Percentiles rank a stretch among this genome's conserved stretches.
These are phyloP conservation scores for Drosophila sechellia DNA, from an alignment of 1,140 invertebrate genomes.

Conservation along the genomic window DNA sequence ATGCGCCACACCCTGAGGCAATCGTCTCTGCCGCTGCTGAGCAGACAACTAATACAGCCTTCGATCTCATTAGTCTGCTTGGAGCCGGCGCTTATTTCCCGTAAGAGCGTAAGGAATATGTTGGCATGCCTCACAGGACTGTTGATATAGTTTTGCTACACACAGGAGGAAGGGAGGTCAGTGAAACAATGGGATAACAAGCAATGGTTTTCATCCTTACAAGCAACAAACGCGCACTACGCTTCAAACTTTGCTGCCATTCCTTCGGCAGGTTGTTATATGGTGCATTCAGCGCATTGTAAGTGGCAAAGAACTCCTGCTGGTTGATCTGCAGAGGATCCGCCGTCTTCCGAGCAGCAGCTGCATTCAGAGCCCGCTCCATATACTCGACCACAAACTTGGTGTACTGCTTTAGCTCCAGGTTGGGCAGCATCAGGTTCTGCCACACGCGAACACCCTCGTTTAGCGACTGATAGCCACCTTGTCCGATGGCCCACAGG, in stretches of 20 bases:
- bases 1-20: constrained; percentile 86
- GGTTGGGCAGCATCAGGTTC: constrained; percentile 91
- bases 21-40: constrained; percentile 81
- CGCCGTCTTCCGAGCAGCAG: constrained; percentile 49
- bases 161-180: background rate
- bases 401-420: constrained; percentile 90
- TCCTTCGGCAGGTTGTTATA: constrained; percentile 73
- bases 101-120: constrained; percentile 71
- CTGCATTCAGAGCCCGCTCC: constrained; percentile 86
- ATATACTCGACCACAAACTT: constrained; percentile 90
- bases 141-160: constrained; percentile 67
- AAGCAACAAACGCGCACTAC: constrained; percentile 71
- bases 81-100: constrained; percentile 39
- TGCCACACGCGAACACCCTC: constrained; percentile 93
- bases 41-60: constrained; percentile 84
- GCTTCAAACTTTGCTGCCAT: constrained; percentile 84
- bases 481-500: constrained; percentile 92
- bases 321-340: constrained; percentile 60
- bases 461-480: constrained; percentile 88
- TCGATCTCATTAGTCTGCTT: constrained; percentile 60
- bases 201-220: constrained; percentile 29
- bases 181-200: fast-evolving
- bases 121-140: constrained; percentile 67
- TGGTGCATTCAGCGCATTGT: constrained; percentile 83
- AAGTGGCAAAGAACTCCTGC: constrained; percentile 83